These are phyloP conservation scores for Drymodes brunneopygia DNA, from an alignment of 2,113 vertebrate genomes.

Conservation along the genomic window DNA sequence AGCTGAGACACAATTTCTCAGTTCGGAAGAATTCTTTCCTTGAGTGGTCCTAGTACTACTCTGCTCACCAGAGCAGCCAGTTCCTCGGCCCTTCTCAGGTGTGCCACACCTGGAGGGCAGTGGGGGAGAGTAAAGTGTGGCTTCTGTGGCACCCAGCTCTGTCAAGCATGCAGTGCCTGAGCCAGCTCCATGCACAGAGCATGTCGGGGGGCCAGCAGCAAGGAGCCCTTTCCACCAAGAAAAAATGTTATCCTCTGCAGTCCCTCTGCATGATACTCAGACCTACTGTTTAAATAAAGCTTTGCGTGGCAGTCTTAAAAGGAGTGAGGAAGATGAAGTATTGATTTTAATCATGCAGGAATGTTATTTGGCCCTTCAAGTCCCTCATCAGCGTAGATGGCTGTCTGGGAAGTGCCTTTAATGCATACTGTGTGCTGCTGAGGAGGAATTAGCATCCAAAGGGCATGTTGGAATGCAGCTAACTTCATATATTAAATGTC, in stretches of 20 bases:
- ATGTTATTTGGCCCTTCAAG: neutral
- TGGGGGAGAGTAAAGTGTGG: rapidly evolving
- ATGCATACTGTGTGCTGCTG: neutral
- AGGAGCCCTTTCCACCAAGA: neutral
- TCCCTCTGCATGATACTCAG: neutral
- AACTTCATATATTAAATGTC: neutral
- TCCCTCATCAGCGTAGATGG: neutral
- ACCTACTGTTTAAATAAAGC: neutral
- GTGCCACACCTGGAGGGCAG: rapidly evolving
- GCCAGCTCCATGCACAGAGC: rapidly evolving
- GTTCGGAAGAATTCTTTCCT: neutral
- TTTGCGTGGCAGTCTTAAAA: neutral
- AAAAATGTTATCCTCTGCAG: neutral
- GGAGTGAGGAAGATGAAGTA: neutral
- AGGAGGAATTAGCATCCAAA: neutral
- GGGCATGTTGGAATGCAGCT: neutral
- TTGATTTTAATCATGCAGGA: neutral
- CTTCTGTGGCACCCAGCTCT: neutral
- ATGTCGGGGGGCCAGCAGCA: neutral
- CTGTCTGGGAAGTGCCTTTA: neutral
- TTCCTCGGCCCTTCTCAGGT: neutral
- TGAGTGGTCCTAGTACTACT: neutral
- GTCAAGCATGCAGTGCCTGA: neutral
- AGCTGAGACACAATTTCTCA: neutral
- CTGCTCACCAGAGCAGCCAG: neutral